Conservation (phyloP, 1,140 invertebrate genomes). For the Pemphigus obesinymphae region DNA sequence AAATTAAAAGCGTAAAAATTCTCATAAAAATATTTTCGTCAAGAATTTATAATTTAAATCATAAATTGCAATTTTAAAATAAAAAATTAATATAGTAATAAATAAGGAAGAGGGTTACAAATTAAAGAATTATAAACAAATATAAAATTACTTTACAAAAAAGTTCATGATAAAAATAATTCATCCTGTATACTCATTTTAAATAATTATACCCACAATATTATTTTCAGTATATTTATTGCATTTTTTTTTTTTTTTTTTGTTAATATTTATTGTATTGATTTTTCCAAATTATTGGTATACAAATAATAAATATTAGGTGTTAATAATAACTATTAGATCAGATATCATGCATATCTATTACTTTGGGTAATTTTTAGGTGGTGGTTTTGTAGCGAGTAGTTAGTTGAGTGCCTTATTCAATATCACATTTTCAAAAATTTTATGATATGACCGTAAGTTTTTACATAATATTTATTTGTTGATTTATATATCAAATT, state of each 20-base stretch:
- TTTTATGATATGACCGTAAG: constrained; percentile 19
- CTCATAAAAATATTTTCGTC: no score
- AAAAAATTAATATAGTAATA: no score
- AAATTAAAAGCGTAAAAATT: no score
- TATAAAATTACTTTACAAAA: no score
- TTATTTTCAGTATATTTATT: background rate
- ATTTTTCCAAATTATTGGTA: background rate
- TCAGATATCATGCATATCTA: background rate
- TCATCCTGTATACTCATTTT: no score
- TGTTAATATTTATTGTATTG: background rate
- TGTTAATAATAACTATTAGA: background rate
- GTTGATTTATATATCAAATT: background rate
- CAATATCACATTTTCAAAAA: background rate
- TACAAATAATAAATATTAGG: background rate
- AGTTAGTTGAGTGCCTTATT: constrained; percentile 9
- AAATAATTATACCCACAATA: no score
- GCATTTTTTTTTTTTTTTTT: background rate
- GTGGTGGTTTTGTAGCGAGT: constrained; percentile 19
- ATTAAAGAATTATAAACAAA: no score
- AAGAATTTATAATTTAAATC: no score
- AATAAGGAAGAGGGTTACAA: no score
- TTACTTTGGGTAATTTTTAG: constrained; percentile 15
- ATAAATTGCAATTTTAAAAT: no score
- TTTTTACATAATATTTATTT: background rate
- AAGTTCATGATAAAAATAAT: no score